Evolutionary conservation across 2,113 vertebrate genomes (phyloP).

Genomic region (Bubo bubo): DNA sequence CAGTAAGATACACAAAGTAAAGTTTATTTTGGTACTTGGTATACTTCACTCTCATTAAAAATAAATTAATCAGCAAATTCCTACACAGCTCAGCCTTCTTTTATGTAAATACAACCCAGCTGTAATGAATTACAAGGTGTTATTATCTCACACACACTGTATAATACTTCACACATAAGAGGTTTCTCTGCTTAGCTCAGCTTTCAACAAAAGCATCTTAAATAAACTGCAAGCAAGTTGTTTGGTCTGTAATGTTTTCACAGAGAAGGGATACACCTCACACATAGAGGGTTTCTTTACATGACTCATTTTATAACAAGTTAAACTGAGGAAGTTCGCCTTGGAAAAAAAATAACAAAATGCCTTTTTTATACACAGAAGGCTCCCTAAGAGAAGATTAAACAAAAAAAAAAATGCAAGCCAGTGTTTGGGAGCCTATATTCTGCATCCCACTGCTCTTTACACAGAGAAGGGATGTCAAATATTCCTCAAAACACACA

Average conservation of each 20-base stretch:
- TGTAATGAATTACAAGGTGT: slow-evolving; percentile 85
- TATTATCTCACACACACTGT: slow-evolving; percentile 79
- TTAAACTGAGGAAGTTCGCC: slow-evolving; percentile 77
- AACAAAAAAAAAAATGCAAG: not conserved
- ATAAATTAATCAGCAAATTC: slow-evolving; percentile 89
- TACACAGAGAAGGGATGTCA: not conserved
- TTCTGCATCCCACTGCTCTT: not conserved
- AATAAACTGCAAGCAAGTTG: slow-evolving; percentile 81
- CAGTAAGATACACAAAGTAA: slow-evolving; percentile 82
- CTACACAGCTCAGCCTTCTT: slow-evolving; percentile 80
- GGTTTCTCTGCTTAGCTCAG: slow-evolving; percentile 79
- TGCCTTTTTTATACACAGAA: slow-evolving; percentile 59
- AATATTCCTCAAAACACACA: not conserved
- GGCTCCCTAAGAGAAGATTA: not conserved
- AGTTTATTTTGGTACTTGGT: slow-evolving; percentile 83
- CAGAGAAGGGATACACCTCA: slow-evolving; percentile 81
- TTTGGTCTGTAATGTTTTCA: slow-evolving; percentile 84
- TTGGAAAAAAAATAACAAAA: slow-evolving; percentile 58
- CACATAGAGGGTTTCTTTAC: slow-evolving; percentile 80
- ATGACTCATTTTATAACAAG: slow-evolving; percentile 81
- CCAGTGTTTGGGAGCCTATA: not conserved
- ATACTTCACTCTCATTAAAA: slow-evolving; percentile 86
- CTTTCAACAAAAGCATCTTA: slow-evolving; percentile 84
- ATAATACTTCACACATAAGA: slow-evolving; percentile 79
- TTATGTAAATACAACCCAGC: slow-evolving; percentile 84